Conservation (phyloP, 2,888 invertebrate genomes). For the Oxycera nigricornis region DNA sequence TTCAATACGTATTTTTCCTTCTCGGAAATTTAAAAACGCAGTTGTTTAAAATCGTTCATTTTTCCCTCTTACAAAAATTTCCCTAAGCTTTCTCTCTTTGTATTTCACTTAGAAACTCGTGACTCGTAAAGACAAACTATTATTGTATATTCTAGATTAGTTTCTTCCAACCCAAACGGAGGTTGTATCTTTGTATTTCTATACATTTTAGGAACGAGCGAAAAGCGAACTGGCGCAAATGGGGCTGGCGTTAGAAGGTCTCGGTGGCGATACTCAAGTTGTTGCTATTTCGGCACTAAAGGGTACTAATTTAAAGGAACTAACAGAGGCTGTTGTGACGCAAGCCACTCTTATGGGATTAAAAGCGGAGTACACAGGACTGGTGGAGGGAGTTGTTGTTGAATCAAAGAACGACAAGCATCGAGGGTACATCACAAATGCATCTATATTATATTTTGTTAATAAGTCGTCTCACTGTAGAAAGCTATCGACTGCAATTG, state of each 20-base stretch:
- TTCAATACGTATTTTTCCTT: too few species aligned
- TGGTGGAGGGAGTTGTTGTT: slow-evolving; percentile 88
- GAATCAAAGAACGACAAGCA: slow-evolving; percentile 79
- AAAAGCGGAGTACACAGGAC: slow-evolving; percentile 80
- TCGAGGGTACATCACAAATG: slow-evolving; percentile 65
- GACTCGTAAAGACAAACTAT: too few species aligned
- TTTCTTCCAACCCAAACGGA: too few species aligned
- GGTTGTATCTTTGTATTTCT: too few species aligned
- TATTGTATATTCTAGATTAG: too few species aligned
- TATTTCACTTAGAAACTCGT: too few species aligned
- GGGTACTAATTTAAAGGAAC: slow-evolving; percentile 75
- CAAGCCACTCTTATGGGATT: slow-evolving; percentile 90
- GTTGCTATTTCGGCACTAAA: slow-evolving; percentile 92
- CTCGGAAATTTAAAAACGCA: too few species aligned
- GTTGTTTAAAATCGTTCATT: too few species aligned
- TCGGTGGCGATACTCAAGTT: slow-evolving; percentile 91
- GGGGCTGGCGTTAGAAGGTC: slow-evolving; percentile 83
- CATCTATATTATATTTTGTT: not conserved
- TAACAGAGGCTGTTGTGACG: slow-evolving; percentile 83
- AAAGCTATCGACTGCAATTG: slow-evolving; percentile 82
- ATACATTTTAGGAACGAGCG: slow-evolving; percentile 69
- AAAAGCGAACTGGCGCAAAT: slow-evolving; percentile 77
- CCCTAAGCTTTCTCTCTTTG: too few species aligned
- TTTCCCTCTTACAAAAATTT: too few species aligned
- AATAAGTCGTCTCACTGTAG: slow-evolving; percentile 60